Percentiles rank a stretch among this genome's conserved stretches.
Conservation (phyloP, 2,888 invertebrate genomes). For the Panopea generosa region DNA sequence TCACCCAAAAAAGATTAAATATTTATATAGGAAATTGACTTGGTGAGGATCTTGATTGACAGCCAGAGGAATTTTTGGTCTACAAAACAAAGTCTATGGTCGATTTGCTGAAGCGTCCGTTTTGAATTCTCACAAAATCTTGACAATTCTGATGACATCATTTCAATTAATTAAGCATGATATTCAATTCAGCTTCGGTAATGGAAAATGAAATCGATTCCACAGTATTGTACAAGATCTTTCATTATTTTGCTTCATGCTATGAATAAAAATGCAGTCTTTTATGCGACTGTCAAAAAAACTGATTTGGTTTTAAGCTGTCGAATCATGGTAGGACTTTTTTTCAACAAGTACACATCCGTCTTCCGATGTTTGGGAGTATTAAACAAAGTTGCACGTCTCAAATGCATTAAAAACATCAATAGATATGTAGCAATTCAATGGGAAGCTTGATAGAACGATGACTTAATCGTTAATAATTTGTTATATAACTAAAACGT, state of each 20-base stretch:
- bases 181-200: constrained; percentile 21
- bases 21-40: constrained; percentile 4
- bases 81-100: no score
- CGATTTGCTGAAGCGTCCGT: neutral
- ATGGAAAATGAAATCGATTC: constrained; percentile 7
- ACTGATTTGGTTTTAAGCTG: no score
- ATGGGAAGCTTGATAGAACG: neutral
- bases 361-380: no score
- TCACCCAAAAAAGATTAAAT: neutral
- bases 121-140: constrained; percentile 5
- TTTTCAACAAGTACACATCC: no score
- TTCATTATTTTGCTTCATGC: no score
- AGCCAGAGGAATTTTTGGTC: neutral
- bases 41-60: constrained; percentile 3
- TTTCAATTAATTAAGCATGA: constrained; percentile 19
- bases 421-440: neutral
- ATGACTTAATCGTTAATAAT: no score
- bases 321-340: no score
- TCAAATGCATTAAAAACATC: constrained; percentile 10
- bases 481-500: no score
- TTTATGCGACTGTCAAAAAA: no score
- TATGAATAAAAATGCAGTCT: no score
- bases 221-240: no score
- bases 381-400: constrained; percentile 12
- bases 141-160: constrained; percentile 10